phyloP scores from a whole-genome alignment of 2,113 vertebrate species.

The Apodemus sylvaticus region DNA sequence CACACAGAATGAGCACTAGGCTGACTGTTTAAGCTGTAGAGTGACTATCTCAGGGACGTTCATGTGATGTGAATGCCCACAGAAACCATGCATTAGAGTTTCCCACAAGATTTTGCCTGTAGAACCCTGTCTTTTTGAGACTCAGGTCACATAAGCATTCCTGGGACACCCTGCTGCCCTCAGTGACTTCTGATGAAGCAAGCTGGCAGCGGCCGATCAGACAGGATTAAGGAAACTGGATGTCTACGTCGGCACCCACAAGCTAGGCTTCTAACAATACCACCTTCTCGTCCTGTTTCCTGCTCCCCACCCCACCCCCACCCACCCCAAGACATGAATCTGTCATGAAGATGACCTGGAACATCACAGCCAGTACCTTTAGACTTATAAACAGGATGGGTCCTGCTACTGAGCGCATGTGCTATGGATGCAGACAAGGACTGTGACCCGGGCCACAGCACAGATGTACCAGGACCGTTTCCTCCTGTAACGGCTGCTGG shows the following conservation, averaged over 20 bases:
- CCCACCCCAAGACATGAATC: background rate
- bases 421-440: no score
- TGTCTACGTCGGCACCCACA: background rate
- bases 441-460: background rate
- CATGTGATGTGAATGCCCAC: background rate
- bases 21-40: background rate
- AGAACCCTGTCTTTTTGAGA: background rate
- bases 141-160: background rate
- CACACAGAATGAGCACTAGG: background rate
- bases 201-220: background rate
- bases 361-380: background rate
- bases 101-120: background rate
- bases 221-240: no score
- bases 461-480: background rate
- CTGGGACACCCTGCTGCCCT: background rate
- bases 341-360: background rate
- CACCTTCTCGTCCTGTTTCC: background rate
- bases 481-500: fast-evolving
- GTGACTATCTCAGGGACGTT: no score
- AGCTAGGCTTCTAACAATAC: background rate
- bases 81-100: background rate
- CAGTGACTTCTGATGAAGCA: background rate
- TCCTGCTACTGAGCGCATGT: no score
- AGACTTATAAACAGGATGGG: background rate
- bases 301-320: background rate